These are phyloP conservation scores for Ennomos erosarius DNA, from an alignment of 2,888 invertebrate species.

Conservation along the genomic window DNA sequence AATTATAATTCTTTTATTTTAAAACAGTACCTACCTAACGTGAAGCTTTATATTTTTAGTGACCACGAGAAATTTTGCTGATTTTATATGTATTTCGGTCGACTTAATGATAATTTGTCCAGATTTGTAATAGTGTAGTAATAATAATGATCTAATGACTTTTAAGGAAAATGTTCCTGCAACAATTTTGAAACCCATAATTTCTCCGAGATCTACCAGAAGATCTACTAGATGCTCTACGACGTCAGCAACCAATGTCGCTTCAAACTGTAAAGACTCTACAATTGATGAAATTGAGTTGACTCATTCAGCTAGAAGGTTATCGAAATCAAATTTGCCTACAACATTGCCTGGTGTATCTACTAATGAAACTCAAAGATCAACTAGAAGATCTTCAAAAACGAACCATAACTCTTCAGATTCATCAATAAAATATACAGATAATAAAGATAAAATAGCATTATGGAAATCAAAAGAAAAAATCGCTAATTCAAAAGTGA, in stretches of 20 bases:
- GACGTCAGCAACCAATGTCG: background rate
- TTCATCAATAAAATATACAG: background rate
- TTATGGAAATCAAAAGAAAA: background rate
- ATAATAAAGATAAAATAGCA: background rate
- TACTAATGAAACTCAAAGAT: background rate
- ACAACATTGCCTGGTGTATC: conserved; percentile 4
- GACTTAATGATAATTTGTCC: no score
- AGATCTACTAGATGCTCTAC: conserved; percentile 6
- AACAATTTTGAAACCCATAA: background rate
- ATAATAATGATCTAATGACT: background rate
- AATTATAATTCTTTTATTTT: no score
- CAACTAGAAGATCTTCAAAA: conserved; percentile 3
- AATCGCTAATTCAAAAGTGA: background rate
- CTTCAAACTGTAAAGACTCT: background rate
- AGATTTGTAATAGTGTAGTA: no score
- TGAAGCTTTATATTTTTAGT: no score
- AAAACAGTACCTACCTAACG: no score
- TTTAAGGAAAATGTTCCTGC: conserved; percentile 4
- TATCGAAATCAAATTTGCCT: conserved; percentile 2
- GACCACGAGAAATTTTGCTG: no score
- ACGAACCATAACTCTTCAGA: background rate
- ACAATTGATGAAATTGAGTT: background rate
- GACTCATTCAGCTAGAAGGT: background rate
- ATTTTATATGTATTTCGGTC: no score
- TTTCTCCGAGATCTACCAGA: background rate